Evolutionary conservation across 2,888 invertebrate species (phyloP).

Genomic region (Aleiodes leptofemur): DNA sequence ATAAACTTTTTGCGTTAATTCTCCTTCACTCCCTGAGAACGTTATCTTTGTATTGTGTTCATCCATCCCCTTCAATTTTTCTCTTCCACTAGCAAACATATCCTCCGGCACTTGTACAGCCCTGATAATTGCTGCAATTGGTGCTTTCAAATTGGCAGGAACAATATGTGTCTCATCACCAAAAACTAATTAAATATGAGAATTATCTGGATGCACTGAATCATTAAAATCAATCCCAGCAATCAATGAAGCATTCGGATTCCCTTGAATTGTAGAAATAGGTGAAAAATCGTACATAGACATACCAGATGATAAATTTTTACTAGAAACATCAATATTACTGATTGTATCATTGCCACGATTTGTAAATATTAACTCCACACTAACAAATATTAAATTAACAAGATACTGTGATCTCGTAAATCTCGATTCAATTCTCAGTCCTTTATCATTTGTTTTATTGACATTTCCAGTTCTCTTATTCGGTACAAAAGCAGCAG

Average conservation of each 20-base stretch:
- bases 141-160: slow-evolving; percentile 83
- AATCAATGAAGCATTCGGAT: slow-evolving; percentile 81
- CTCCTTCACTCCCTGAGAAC: slow-evolving; percentile 76
- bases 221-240: slow-evolving; percentile 96
- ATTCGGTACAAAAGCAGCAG: slow-evolving; percentile 79
- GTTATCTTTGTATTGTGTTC: slow-evolving; percentile 80
- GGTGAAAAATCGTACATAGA: slow-evolving; percentile 85
- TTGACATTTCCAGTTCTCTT: slow-evolving; percentile 82
- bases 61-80: slow-evolving; percentile 93
- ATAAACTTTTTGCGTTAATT: slow-evolving; percentile 80
- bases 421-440: slow-evolving; percentile 82
- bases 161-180: slow-evolving; percentile 66
- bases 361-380: slow-evolving; percentile 89
- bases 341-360: slow-evolving; percentile 80
- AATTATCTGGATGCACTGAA: slow-evolving; percentile 90
- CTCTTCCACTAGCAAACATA: slow-evolving; percentile 84
- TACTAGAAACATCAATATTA: slow-evolving; percentile 83
- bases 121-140: slow-evolving; percentile 91
- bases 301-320: slow-evolving; percentile 85
- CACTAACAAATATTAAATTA: slow-evolving; percentile 87
- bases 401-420: slow-evolving; percentile 88
- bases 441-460: slow-evolving; percentile 83
- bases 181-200: slow-evolving; percentile 82
- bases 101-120: slow-evolving; percentile 85
- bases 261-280: slow-evolving; percentile 80